phyloP scores from a whole-genome alignment of 2,113 vertebrate genomes.

The Archocentrus centrarchus region DNA sequence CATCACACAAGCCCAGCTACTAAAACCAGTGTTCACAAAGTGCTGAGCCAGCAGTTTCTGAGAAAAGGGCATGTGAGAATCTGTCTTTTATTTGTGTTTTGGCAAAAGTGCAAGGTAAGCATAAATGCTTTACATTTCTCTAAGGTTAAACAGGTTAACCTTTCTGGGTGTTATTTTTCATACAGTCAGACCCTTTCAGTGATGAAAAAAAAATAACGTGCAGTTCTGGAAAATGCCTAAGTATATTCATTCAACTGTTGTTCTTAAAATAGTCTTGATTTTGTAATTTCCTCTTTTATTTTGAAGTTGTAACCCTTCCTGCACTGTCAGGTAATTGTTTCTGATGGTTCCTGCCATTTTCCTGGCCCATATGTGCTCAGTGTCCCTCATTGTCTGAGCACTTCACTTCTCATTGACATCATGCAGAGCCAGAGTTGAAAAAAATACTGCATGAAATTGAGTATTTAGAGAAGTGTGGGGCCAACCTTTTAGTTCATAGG shows the following conservation, averaged over 20 bases:
- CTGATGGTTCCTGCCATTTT: background rate
- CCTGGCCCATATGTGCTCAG: background rate
- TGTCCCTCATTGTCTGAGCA: too few relatives aligned
- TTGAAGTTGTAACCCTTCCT: background rate
- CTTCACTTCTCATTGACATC: background rate
- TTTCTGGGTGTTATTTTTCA: background rate
- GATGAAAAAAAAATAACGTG: background rate
- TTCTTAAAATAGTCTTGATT: background rate
- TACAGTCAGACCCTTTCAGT: background rate
- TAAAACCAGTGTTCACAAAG: constrained; percentile 9
- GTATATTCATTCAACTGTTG: background rate
- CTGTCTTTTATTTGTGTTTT: constrained; percentile 54
- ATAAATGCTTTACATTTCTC: constrained; percentile 3
- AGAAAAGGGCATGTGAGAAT: constrained; percentile 30
- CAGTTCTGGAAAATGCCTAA: too few relatives aligned
- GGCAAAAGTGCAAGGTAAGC: constrained; percentile 34
- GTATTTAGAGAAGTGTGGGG: background rate
- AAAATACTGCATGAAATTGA: background rate
- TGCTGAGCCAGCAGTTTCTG: constrained; percentile 49
- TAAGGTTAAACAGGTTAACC: constrained; percentile 22
- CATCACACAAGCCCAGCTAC: constrained; percentile 47
- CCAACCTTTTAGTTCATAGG: too few relatives aligned
- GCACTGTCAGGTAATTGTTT: background rate
- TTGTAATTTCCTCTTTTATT: background rate
- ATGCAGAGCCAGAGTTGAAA: too few relatives aligned